A percentile compares a stretch with the other conserved stretches of the same genome.
These are phyloP conservation scores for Odontophorus gujanensis DNA, from an alignment of 2,113 vertebrate genomes.

Conservation along the genomic window DNA sequence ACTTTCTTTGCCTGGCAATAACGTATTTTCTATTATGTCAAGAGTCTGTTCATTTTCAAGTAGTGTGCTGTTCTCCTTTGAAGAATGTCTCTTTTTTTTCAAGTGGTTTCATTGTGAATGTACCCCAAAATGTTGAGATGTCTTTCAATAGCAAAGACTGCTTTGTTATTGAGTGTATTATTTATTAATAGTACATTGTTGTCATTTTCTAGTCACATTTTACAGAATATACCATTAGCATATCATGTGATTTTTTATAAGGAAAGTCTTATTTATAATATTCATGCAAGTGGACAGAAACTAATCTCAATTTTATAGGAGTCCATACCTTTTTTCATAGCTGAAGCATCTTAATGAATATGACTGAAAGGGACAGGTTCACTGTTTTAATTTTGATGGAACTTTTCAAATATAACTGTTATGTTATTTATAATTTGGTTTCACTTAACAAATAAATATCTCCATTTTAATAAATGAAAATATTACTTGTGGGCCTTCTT, in stretches of 20 bases:
- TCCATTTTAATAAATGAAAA: constrained; percentile 49
- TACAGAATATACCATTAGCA: constrained; percentile 46
- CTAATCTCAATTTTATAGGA: constrained; percentile 54
- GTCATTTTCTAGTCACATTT: constrained; percentile 63
- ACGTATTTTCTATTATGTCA: constrained; percentile 50
- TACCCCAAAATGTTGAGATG: constrained; percentile 35
- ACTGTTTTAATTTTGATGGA: constrained; percentile 49
- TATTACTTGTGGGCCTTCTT: constrained; percentile 27
- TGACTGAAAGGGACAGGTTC: constrained; percentile 28
- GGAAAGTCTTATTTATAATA: constrained; percentile 52
- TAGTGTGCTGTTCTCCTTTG: constrained; percentile 27
- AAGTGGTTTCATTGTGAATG: constrained; percentile 47
- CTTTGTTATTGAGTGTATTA: constrained; percentile 62
- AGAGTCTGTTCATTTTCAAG: constrained; percentile 7
- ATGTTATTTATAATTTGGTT: constrained; percentile 55
- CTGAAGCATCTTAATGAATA: constrained; percentile 32
- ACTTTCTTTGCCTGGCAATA: constrained; percentile 58
- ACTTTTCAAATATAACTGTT: constrained; percentile 29
- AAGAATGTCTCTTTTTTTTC: constrained; percentile 48
- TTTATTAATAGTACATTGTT: constrained; percentile 34
- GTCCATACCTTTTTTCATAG: constrained; percentile 45
- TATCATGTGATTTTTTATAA: constrained; percentile 62
- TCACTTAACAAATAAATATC: constrained; percentile 66
- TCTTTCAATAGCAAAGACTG: constrained; percentile 44
- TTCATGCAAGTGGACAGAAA: constrained; percentile 25